Percentiles rank a stretch among this genome's conserved stretches.
Conservation (phyloP, 2,888 invertebrate genomes). For the Stenotaenia linearis region DNA sequence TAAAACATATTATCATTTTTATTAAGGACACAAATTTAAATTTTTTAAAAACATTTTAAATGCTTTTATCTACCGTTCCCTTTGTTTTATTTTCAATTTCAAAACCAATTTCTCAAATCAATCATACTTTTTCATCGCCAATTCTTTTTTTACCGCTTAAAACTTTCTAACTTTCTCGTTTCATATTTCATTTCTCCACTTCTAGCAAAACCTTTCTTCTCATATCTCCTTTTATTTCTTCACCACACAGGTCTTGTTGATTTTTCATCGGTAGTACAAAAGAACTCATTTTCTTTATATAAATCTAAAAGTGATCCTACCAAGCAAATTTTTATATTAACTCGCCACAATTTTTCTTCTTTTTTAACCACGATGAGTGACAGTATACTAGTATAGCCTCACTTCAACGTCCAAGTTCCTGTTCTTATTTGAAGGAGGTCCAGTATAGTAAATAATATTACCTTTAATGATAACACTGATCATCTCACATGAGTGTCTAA, state of each 20-base stretch:
- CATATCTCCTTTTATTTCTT: not conserved
- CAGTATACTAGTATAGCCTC: too few species aligned
- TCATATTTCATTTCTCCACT: not conserved
- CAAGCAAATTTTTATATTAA: not conserved
- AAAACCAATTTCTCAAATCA: not conserved
- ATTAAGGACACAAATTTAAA: not conserved
- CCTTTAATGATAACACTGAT: not conserved
- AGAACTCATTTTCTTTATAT: not conserved
- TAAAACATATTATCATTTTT: too few species aligned
- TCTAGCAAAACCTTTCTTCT: not conserved
- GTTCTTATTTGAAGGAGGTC: not conserved
- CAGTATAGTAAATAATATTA: not conserved
- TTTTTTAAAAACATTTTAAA: not conserved
- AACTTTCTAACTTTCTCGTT: not conserved
- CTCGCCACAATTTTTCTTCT: not conserved
- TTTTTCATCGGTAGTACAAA: not conserved
- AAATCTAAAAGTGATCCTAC: not conserved
- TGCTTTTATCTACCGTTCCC: not conserved
- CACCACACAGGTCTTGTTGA: not conserved
- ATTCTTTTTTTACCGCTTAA: not conserved
- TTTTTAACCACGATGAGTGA: not conserved
- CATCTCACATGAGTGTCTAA: not conserved
- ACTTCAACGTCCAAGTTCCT: not conserved
- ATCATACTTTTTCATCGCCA: not conserved
- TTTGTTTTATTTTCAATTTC: not conserved